Conservation (phyloP, 2,888 invertebrate species). For the Catocala fraxini region DNA sequence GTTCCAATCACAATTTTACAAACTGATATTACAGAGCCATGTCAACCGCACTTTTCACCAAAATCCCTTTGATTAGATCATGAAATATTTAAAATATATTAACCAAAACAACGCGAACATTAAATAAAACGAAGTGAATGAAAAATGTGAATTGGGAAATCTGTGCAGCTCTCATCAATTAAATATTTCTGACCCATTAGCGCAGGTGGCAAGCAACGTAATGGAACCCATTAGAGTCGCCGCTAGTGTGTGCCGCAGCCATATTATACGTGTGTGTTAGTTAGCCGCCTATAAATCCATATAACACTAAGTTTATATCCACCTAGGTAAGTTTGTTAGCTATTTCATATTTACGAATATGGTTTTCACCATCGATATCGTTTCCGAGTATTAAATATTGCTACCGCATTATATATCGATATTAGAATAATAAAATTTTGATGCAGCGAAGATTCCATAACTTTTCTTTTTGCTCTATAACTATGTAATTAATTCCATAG, state of each 20-base stretch:
- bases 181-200: conserved; percentile 83
- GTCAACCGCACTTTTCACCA: too few relatives aligned
- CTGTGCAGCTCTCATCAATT: conserved; percentile 80
- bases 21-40: too few relatives aligned
- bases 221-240: conserved; percentile 82
- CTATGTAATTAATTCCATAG: too few relatives aligned
- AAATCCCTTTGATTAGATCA: background rate
- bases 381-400: background rate
- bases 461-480: too few relatives aligned
- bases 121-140: conserved; percentile 61
- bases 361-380: background rate
- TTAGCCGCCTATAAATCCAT: conserved; percentile 62
- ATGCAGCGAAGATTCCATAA: too few relatives aligned
- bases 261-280: conserved; percentile 57
- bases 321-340: conserved; percentile 37
- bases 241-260: conserved; percentile 54
- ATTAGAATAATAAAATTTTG: too few relatives aligned
- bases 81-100: conserved; percentile 1
- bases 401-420: too few relatives aligned
- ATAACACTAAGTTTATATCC: conserved; percentile 58
- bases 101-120: conserved; percentile 31
- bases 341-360: conserved; percentile 19
- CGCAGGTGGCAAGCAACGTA: conserved; percentile 81
- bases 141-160: conserved; percentile 76
- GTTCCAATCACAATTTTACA: too few relatives aligned